Evolutionary conservation across 2,797 vertebrate genomes (phyloP).

Genomic region (Tragelaphus eurycerus): DNA sequence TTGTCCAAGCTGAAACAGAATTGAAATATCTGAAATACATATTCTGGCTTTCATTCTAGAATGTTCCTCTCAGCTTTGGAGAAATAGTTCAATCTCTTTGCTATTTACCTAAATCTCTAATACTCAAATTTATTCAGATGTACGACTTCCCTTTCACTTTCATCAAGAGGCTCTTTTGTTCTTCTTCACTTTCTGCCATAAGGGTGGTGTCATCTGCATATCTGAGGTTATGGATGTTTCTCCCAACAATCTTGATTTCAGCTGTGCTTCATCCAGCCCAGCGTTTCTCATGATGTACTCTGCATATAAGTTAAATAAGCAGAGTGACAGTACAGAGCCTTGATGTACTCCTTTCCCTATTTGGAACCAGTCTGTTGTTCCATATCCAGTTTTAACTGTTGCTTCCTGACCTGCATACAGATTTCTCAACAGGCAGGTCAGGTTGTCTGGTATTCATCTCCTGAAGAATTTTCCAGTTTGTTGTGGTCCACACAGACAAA

Average conservation of each 20-base stretch:
- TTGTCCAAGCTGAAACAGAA: not conserved
- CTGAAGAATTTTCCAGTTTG: not conserved
- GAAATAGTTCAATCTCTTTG: not conserved
- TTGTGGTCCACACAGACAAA: not conserved
- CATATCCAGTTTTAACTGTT: not conserved
- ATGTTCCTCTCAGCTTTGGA: not conserved
- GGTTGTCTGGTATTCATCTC: not conserved
- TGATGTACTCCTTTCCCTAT: accelerated
- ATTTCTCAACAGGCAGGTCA: not conserved
- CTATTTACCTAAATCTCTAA: not conserved
- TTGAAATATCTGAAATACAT: not conserved
- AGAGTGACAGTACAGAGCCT: not conserved
- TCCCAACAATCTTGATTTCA: not conserved
- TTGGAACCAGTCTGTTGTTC: not conserved
- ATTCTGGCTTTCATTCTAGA: not conserved
- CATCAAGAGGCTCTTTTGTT: not conserved
- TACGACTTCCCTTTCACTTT: not conserved
- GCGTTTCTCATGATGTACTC: not conserved
- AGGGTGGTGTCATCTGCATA: not conserved
- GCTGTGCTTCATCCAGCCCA: not conserved
- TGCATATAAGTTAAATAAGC: not conserved
- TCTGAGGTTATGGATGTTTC: not conserved
- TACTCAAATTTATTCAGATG: not conserved
- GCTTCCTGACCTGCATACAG: not conserved
- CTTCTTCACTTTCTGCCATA: not conserved